Conservation (phyloP, 2,888 invertebrate species). For the Diarsia mendica region DNA sequence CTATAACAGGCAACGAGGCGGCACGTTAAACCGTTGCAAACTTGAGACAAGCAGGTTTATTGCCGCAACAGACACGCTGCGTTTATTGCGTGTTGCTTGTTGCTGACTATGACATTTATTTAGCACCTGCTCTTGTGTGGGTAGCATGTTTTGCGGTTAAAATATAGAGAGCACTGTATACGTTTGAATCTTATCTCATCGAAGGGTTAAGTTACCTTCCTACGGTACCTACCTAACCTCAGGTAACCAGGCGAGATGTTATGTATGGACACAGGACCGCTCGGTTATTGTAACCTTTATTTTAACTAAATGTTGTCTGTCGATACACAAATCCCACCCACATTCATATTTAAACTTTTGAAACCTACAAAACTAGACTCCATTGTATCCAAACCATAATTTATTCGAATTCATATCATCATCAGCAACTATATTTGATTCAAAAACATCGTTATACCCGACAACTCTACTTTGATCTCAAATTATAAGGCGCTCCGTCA, state of each 20-base stretch:
- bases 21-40: conserved; percentile 70
- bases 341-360: not conserved
- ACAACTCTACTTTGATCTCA: conserved; percentile 46
- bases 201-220: not conserved
- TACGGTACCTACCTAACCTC: not conserved
- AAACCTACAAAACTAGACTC: not conserved
- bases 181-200: not conserved
- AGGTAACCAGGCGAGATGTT: not conserved
- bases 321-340: not conserved
- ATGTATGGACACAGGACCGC: not conserved
- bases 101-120: conserved; percentile 65
- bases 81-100: conserved; percentile 66
- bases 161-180: not conserved
- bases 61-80: conserved; percentile 72
- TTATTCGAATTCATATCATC: not conserved
- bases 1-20: conserved; percentile 66
- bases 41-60: conserved; percentile 70
- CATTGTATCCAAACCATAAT: conserved; percentile 4
- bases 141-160: not conserved
- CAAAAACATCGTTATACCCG: not conserved
- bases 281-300: not conserved
- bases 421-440: conserved; percentile 14
- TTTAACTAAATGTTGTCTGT: not conserved
- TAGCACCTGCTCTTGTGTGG: conserved; percentile 62
- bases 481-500: conserved; percentile 31